Conservation (phyloP, 2,113 vertebrate species). For the Menidia beryllina region DNA sequence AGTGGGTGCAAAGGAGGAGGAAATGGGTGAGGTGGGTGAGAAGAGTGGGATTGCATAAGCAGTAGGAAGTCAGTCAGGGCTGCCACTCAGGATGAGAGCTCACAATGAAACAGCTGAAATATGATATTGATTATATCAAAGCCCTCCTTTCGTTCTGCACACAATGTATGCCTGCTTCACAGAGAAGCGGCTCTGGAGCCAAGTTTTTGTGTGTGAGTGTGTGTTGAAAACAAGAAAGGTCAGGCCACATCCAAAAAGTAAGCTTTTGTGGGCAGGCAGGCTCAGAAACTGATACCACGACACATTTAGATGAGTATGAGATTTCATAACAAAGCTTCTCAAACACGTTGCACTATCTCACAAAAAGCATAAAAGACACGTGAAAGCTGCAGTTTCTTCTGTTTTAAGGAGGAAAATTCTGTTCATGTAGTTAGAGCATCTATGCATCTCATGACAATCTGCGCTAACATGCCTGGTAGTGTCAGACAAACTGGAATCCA, state of each 20-base stretch:
- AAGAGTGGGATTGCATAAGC: slow-evolving; percentile 75
- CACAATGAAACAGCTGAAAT: slow-evolving; percentile 77
- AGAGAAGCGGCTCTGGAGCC: slow-evolving; percentile 51
- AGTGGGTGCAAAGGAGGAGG: slow-evolving; percentile 47
- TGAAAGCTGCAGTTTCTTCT: slow-evolving; percentile 10
- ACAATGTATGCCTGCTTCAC: slow-evolving; percentile 61
- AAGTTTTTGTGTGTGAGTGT: slow-evolving; percentile 33
- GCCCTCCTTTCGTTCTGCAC: slow-evolving; percentile 65
- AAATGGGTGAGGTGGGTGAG: slow-evolving; percentile 56
- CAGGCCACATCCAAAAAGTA: slow-evolving; percentile 66
- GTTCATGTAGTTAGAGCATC: slow-evolving; percentile 11
- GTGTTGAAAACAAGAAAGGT: slow-evolving; percentile 63
- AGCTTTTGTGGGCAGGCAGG: slow-evolving; percentile 60
- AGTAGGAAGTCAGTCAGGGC: slow-evolving; percentile 74
- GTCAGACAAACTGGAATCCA: slow-evolving; percentile 59
- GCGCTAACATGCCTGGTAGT: slow-evolving; percentile 36
- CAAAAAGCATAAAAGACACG: slow-evolving; percentile 4
- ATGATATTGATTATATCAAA: slow-evolving; percentile 81
- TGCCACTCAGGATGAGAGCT: slow-evolving; percentile 74
- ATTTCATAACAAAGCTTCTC: slow-evolving; percentile 67
- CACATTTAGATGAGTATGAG: slow-evolving; percentile 59
- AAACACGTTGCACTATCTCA: slow-evolving; percentile 23
- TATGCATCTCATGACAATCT: slow-evolving; percentile 23
- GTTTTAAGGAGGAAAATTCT: neutral
- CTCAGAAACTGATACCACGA: slow-evolving; percentile 52